phyloP scores from a whole-genome alignment of 2,797 vertebrate genomes.

The Gobio occitaniae region DNA sequence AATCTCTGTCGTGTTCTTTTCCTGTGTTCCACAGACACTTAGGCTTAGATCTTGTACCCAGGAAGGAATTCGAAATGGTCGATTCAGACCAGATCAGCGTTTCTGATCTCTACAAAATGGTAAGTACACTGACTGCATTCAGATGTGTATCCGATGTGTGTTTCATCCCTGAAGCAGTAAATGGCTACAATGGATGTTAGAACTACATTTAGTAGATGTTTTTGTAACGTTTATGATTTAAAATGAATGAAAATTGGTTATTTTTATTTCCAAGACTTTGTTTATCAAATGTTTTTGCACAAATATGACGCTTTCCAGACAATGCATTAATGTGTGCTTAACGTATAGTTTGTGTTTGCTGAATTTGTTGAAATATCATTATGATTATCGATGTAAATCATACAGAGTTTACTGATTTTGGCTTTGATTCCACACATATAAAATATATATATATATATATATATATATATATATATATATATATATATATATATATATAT shows the following conservation, averaged over 20 bases:
- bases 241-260: neutral
- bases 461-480: too few relatives aligned
- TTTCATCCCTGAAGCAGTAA: neutral
- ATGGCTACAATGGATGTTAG: neutral
- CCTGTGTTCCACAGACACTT: constrained; percentile 83
- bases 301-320: neutral
- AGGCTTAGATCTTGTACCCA: constrained; percentile 95
- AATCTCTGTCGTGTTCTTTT: constrained; percentile 34
- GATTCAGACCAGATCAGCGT: constrained; percentile 98
- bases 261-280: neutral
- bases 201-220: neutral
- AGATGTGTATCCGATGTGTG: neutral
- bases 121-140: constrained; percentile 70
- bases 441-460: too few relatives aligned
- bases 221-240: neutral
- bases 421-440: too few relatives aligned
- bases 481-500: too few relatives aligned
- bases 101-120: constrained; percentile 99
- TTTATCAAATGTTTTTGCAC: neutral
- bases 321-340: neutral
- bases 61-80: constrained; percentile 98
- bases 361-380: neutral
- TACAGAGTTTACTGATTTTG: too few relatives aligned
- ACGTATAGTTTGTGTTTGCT: neutral
- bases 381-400: too few relatives aligned